Evolutionary conservation across 2,113 vertebrate species (phyloP).

Genomic region (Serilophus lunatus): DNA sequence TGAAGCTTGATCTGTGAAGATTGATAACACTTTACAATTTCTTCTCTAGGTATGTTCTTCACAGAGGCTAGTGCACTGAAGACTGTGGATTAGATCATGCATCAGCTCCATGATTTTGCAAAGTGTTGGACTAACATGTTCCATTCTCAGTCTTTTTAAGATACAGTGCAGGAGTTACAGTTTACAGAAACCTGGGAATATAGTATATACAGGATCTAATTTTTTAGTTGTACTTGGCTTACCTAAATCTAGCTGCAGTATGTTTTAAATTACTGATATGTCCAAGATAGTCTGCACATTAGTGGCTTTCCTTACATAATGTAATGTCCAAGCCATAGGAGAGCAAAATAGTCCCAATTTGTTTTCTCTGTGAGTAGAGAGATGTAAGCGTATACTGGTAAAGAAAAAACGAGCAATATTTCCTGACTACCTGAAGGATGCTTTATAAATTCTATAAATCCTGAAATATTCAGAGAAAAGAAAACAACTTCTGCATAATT

Average conservation of each 20-base stretch:
- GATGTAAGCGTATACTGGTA: neutral
- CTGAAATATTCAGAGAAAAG: neutral
- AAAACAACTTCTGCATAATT: neutral
- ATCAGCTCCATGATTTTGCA: neutral
- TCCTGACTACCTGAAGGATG: neutral
- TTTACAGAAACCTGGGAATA: neutral
- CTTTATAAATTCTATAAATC: neutral
- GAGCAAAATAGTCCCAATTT: neutral
- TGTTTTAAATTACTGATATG: neutral
- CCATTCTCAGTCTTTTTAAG: neutral
- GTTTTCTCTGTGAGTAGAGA: neutral
- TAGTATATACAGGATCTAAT: neutral
- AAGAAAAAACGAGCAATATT: neutral
- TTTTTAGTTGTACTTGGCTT: neutral
- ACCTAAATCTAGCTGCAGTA: neutral
- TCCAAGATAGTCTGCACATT: neutral
- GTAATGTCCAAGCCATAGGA: neutral
- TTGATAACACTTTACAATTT: neutral
- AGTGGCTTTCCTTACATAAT: neutral
- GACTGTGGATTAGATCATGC: neutral
- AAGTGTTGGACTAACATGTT: neutral
- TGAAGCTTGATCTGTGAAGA: neutral
- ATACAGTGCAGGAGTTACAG: neutral
- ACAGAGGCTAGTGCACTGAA: neutral
- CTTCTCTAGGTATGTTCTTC: neutral